phyloP scores from a whole-genome alignment of 2,888 invertebrate genomes.

The Ennomos erosarius region DNA sequence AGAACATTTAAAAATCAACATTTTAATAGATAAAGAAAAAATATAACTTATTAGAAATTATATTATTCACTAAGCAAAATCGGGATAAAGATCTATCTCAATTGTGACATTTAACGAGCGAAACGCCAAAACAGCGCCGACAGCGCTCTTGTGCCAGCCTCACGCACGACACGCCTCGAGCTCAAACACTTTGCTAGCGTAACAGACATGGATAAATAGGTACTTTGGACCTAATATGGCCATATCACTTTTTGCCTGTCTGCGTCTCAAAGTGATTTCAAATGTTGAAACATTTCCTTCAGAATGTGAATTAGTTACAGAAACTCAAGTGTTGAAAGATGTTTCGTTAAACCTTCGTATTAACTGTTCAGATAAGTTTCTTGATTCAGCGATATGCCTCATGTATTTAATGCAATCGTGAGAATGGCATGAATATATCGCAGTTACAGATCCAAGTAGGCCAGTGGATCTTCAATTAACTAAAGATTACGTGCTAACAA shows the following conservation, averaged over 20 bases:
- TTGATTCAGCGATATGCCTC: conserved; percentile 17
- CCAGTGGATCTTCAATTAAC: conserved; percentile 29
- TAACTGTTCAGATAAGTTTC: conserved; percentile 5
- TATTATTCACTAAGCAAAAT: no score
- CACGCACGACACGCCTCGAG: conserved; percentile 17
- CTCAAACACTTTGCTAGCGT: conserved; percentile 38
- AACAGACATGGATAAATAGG: conserved; percentile 18
- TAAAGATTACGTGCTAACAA: conserved; percentile 33
- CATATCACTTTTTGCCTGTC: conserved; percentile 46
- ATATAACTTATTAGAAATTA: no score
- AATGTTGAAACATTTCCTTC: conserved; percentile 17
- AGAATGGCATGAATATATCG: conserved; percentile 21
- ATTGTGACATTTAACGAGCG: neutral
- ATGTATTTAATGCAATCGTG: conserved; percentile 16
- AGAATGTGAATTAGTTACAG: conserved; percentile 6
- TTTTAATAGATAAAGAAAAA: no score
- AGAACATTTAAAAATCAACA: no score
- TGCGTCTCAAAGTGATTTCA: conserved; percentile 25
- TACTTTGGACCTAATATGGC: conserved; percentile 32
- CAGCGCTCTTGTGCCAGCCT: conserved; percentile 1
- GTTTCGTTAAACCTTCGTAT: neutral
- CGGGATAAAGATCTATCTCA: neutral
- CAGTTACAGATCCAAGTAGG: conserved; percentile 22
- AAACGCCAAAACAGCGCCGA: neutral
- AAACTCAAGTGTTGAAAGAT: conserved; percentile 13